Evolutionary conservation across 2,888 invertebrate genomes (phyloP).

Genomic region (Ochropleura plecta): DNA sequence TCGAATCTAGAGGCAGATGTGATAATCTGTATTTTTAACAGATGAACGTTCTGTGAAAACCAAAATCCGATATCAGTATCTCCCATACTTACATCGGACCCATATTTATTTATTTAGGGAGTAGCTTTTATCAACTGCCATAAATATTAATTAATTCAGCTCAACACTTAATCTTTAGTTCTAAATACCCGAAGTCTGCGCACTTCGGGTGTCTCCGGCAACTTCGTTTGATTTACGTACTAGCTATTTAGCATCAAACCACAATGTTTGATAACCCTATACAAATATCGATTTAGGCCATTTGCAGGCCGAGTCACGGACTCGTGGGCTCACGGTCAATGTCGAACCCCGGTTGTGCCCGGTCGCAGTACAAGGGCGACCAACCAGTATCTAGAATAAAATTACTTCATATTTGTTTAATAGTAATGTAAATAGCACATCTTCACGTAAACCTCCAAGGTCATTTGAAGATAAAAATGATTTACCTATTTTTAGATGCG

Average conservation of each 20-base stretch:
- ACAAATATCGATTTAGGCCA: slow-evolving; percentile 67
- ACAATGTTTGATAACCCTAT: slow-evolving; percentile 46
- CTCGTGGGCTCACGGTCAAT: slow-evolving; percentile 69
- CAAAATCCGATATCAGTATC: background rate
- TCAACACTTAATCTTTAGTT: background rate
- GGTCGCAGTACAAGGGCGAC: slow-evolving; percentile 48
- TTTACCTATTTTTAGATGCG: background rate
- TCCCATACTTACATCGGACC: background rate
- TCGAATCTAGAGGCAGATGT: background rate
- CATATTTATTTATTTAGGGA: background rate
- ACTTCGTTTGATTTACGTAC: slow-evolving; percentile 28
- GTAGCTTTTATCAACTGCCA: background rate
- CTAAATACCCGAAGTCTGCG: background rate
- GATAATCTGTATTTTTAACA: background rate
- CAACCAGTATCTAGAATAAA: slow-evolving; percentile 18
- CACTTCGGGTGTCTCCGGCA: background rate
- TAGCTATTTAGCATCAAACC: background rate
- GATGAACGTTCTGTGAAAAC: background rate
- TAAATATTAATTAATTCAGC: slow-evolving; percentile 2
- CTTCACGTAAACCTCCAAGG: slow-evolving; percentile 27
- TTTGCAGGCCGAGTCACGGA: slow-evolving; percentile 49
- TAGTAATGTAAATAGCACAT: slow-evolving; percentile 31
- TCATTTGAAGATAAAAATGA: background rate
- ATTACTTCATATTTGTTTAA: slow-evolving; percentile 36
- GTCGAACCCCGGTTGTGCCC: slow-evolving; percentile 47